A percentile compares a stretch with the other conserved stretches of the same genome.
These are phyloP conservation scores for Encarsia formosa DNA, from an alignment of 2,888 invertebrate genomes.

Conservation along the genomic window DNA sequence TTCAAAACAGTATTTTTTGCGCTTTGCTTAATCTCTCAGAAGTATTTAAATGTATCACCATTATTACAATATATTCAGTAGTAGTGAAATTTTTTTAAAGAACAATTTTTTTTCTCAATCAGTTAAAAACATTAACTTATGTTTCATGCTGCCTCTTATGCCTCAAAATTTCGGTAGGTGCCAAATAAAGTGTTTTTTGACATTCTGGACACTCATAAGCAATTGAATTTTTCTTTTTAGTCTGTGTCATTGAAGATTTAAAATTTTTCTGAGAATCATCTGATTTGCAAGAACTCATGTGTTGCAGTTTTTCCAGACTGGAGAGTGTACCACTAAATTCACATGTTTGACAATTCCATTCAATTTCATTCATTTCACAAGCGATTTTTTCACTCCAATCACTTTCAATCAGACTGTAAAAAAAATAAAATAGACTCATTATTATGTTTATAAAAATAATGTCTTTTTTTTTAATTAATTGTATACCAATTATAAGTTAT, in stretches of 20 bases:
- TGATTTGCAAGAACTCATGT: constrained; percentile 54
- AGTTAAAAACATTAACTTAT: constrained; percentile 6
- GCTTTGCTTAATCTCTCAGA: too few relatives aligned
- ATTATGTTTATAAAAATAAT: constrained; percentile 25
- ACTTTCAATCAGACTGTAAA: constrained; percentile 61
- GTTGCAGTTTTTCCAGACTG: constrained; percentile 70
- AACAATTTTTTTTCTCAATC: too few relatives aligned
- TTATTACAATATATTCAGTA: too few relatives aligned
- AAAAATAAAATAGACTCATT: constrained; percentile 14
- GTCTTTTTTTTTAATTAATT: constrained; percentile 26
- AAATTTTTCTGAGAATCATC: constrained; percentile 34
- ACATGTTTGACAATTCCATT: constrained; percentile 75
- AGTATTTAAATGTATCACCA: too few relatives aligned
- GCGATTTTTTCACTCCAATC: constrained; percentile 66
- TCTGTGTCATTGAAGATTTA: constrained; percentile 31
- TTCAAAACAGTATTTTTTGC: too few relatives aligned
- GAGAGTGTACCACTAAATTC: constrained; percentile 59
- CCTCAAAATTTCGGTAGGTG: constrained; percentile 78
- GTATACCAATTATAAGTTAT: constrained; percentile 74
- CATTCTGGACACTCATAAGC: constrained; percentile 72
- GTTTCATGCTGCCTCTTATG: constrained; percentile 64
- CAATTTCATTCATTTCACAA: constrained; percentile 58
- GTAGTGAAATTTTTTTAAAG: too few relatives aligned
- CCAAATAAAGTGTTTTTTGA: constrained; percentile 63
- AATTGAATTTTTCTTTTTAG: constrained; percentile 57